A percentile compares a stretch with the other conserved stretches of the same genome.
Evolutionary conservation across 2,888 invertebrate species (phyloP).

Genomic region (Chalcosyrphus nemorum): DNA sequence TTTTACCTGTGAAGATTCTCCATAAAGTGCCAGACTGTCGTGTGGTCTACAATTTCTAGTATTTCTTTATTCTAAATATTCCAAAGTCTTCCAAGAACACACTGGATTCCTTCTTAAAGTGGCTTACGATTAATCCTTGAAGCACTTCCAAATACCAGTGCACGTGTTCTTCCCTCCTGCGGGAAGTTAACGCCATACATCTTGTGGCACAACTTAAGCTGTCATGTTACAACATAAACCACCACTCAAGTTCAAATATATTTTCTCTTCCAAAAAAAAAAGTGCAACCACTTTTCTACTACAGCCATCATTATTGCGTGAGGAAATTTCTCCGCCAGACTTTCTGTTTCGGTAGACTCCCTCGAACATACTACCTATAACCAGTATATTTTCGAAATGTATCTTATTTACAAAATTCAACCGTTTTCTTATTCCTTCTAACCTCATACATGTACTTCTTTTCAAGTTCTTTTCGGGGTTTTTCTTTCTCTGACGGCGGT

Average conservation of each 20-base stretch:
- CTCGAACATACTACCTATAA: neutral
- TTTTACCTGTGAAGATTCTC: no score
- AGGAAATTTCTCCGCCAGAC: slow-evolving; percentile 12
- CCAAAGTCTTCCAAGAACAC: no score
- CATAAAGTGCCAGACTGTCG: no score
- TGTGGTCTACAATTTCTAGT: no score
- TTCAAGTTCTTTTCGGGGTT: slow-evolving; percentile 44
- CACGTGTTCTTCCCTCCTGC: no score
- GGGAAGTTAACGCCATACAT: slow-evolving; percentile 32
- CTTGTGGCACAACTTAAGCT: slow-evolving; percentile 53
- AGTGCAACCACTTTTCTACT: slow-evolving; percentile 34
- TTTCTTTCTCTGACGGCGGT: slow-evolving; percentile 10
- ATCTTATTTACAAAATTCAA: slow-evolving; percentile 57
- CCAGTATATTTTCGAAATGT: slow-evolving; percentile 46
- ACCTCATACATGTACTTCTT: slow-evolving; percentile 20
- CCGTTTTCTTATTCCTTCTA: slow-evolving; percentile 39
- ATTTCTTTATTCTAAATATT: no score
- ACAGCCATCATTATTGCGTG: slow-evolving; percentile 10
- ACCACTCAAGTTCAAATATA: slow-evolving; percentile 23
- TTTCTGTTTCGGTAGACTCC: slow-evolving; percentile 8
- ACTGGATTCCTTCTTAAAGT: no score
- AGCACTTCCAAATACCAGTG: no score
- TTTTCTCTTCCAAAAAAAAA: neutral
- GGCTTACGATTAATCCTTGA: no score
- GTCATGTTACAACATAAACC: slow-evolving; percentile 50